Conservation (phyloP, 35 echinoderm and acorn worm genomes). For the Strongylocentrotus purpuratus region DNA sequence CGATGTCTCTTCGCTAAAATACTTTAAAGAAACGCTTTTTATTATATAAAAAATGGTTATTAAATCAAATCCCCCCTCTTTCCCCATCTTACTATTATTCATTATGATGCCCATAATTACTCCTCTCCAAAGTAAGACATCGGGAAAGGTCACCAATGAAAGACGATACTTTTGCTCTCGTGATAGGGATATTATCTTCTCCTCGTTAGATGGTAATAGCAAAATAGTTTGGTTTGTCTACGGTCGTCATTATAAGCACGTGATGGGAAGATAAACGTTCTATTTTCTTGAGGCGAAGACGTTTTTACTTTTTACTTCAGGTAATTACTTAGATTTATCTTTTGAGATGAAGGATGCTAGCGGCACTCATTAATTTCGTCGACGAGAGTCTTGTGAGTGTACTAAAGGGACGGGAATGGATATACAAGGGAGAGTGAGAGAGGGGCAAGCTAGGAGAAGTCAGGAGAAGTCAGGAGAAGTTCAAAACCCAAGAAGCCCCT, state of each 20-base stretch:
- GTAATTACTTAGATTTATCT: background rate
- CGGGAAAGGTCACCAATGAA: background rate
- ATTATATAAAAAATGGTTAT: too few relatives aligned
- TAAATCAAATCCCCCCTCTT: background rate
- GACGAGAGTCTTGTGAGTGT: background rate
- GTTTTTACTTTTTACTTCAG: slow-evolving; percentile 11
- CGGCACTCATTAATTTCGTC: background rate
- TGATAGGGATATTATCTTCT: background rate
- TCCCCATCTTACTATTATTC: too few relatives aligned
- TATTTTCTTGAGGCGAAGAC: slow-evolving; percentile 8
- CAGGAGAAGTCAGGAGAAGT: background rate
- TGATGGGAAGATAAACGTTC: background rate
- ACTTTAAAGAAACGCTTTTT: too few relatives aligned
- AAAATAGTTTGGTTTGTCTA: background rate
- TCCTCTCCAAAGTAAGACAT: background rate
- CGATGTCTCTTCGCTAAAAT: too few relatives aligned
- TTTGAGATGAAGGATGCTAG: background rate
- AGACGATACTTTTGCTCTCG: background rate
- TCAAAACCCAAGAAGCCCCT: background rate
- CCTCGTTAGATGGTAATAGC: background rate
- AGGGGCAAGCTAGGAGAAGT: background rate
- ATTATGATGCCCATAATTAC: background rate
- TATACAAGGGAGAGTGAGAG: background rate
- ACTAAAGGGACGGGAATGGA: too few relatives aligned
- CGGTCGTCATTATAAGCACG: background rate